Conservation (phyloP, 2,797 vertebrate genomes). For the Schizopygopsis pylzovi region DNA sequence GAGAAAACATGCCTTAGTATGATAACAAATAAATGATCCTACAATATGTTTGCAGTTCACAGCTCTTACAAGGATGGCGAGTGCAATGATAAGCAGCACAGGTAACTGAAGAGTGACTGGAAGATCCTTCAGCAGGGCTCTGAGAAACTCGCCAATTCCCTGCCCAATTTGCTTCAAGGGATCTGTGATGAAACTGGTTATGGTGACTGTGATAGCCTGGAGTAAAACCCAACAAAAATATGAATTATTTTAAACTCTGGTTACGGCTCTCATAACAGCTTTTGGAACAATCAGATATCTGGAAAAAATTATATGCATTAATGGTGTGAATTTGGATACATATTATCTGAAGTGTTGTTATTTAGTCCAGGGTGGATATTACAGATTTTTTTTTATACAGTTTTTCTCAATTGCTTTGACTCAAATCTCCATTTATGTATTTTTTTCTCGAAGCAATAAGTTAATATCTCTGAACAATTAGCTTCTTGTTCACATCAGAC, state of each 20-base stretch:
- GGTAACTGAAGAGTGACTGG: slow-evolving; percentile 87
- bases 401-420: too few species aligned
- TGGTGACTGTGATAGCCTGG: slow-evolving; percentile 88
- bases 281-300: neutral
- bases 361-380: neutral
- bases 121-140: slow-evolving; percentile 90
- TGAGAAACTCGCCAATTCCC: slow-evolving; percentile 89
- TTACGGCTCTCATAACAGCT: too few species aligned
- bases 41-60: neutral
- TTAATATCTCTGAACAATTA: too few species aligned
- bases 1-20: neutral
- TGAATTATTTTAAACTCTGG: neutral
- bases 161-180: slow-evolving; percentile 91
- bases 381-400: too few species aligned
- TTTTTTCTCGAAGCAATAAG: too few species aligned
- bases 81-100: slow-evolving; percentile 80
- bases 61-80: slow-evolving; percentile 80
- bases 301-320: neutral
- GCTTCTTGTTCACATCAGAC: too few species aligned
- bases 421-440: too few species aligned
- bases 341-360: neutral
- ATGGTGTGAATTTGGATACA: neutral
- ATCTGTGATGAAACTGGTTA: slow-evolving; percentile 90
- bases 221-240: slow-evolving; percentile 38
- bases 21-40: neutral